Evolutionary conservation across 2,113 vertebrate genomes (phyloP).

Genomic region (Rostratula benghalensis): DNA sequence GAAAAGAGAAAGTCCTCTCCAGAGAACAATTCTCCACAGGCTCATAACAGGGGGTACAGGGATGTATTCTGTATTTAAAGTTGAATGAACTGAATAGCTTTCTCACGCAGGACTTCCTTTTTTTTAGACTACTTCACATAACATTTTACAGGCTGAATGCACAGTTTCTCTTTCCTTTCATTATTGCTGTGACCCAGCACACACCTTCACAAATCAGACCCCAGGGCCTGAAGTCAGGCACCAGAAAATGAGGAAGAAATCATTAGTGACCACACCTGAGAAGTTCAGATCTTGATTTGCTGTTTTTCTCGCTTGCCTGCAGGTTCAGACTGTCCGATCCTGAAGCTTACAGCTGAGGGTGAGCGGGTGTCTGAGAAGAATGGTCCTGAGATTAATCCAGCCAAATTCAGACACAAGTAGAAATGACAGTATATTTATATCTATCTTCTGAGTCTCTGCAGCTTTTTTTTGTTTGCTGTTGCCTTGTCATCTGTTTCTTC

Average conservation of each 20-base stretch:
- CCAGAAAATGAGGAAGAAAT: not conserved
- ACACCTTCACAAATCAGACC: not conserved
- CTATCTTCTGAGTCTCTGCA: not conserved
- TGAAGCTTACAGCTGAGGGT: not conserved
- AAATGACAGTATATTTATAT: not conserved
- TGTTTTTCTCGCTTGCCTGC: not conserved
- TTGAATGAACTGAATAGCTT: not conserved
- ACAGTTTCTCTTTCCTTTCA: not conserved
- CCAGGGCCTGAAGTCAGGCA: not conserved
- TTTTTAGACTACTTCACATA: not conserved
- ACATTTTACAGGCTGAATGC: not conserved
- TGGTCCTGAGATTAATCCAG: rapidly evolving
- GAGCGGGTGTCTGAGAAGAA: not conserved
- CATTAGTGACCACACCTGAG: not conserved
- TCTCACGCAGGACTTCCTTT: not conserved
- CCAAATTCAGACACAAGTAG: not conserved
- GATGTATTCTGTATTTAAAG: not conserved
- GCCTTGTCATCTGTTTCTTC: not conserved
- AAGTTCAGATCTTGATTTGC: not conserved
- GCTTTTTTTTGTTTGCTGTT: no score
- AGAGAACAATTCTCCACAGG: not conserved
- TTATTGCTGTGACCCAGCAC: not conserved
- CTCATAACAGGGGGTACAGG: not conserved
- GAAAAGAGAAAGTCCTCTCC: not conserved
- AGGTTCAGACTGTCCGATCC: not conserved